These are phyloP conservation scores for Rhynchotus rufescens DNA, from an alignment of 2,797 vertebrate genomes.

Conservation along the genomic window DNA sequence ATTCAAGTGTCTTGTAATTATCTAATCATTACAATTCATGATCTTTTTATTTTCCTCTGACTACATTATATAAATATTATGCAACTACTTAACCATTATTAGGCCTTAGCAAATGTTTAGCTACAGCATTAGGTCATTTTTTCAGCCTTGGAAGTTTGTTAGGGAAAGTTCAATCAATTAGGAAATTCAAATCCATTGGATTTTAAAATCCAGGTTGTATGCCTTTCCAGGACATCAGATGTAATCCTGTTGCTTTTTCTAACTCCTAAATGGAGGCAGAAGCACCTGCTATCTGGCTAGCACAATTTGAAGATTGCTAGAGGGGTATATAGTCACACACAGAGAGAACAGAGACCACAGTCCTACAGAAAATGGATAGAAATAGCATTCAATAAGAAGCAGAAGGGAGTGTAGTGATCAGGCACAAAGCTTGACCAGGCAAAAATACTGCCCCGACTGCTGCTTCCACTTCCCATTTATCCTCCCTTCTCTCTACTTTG, in stretches of 20 bases:
- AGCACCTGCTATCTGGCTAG: background rate
- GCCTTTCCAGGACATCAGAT: background rate
- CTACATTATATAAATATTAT: background rate
- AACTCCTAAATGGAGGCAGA: no score
- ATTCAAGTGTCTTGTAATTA: background rate
- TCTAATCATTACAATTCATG: background rate
- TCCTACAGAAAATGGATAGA: background rate
- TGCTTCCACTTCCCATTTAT: background rate
- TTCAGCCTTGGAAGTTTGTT: background rate
- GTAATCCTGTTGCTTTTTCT: background rate
- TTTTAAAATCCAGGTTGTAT: background rate
- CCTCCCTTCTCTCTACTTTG: background rate
- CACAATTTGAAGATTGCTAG: background rate
- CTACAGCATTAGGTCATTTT: background rate
- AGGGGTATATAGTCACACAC: accelerated
- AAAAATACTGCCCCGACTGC: background rate
- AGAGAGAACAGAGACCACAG: accelerated
- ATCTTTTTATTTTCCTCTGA: background rate
- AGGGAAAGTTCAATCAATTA: background rate
- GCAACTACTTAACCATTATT: background rate
- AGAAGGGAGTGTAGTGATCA: background rate
- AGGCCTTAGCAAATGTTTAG: background rate
- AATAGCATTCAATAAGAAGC: background rate
- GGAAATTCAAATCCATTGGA: background rate
- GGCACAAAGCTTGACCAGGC: background rate